Conservation (phyloP, 2,113 vertebrate genomes). For the Hemiprocne comata region DNA sequence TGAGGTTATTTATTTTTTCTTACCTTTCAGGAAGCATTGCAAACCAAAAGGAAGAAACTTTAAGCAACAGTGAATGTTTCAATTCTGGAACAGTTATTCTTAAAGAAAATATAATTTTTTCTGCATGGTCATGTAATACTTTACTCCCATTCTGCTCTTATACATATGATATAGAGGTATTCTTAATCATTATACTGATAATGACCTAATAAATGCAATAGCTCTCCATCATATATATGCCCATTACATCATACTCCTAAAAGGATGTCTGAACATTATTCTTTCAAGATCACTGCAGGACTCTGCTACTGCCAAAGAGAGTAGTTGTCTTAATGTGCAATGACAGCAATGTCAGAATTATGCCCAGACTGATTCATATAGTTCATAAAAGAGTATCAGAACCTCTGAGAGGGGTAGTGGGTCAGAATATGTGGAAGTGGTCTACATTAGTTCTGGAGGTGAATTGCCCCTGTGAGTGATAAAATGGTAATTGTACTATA, state of each 20-base stretch:
- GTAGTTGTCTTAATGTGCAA: not conserved
- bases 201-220: not conserved
- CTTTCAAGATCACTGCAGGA: not conserved
- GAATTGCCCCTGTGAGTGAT: not conserved
- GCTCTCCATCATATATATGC: not conserved
- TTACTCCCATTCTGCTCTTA: not conserved
- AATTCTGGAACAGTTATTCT: not conserved
- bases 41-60: not conserved
- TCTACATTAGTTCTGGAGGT: conserved; percentile 15
- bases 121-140: not conserved
- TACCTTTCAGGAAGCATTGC: not conserved
- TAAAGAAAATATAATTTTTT: not conserved
- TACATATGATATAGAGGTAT: not conserved
- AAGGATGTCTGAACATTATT: not conserved
- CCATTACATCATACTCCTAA: not conserved
- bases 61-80: not conserved
- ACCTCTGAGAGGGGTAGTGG: not conserved
- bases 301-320: not conserved
- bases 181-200: not conserved
- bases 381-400: not conserved
- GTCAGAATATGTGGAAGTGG: not conserved
- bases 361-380: not conserved
- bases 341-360: not conserved
- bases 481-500: not conserved
- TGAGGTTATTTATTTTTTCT: not conserved